Base-by-base conservation (phyloP, 2,797 vertebrate genomes). In the Novumbra hubbsi region DNA sequence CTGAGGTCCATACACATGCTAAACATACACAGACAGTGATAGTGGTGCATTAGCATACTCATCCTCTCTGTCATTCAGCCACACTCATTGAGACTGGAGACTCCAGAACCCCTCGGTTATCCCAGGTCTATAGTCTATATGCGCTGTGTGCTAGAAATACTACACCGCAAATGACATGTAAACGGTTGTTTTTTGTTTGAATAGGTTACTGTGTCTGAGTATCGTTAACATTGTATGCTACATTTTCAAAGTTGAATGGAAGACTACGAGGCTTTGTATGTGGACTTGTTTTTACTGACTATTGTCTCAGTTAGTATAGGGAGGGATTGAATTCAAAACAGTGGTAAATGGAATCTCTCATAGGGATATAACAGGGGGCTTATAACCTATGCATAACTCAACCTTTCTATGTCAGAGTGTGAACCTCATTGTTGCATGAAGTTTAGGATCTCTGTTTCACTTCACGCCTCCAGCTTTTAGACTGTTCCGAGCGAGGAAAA, bases 1-100 rank as follows among this genome's bases (percentile, higher is more conserved):
- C 45, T 5, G 21, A n/a, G 34, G 28, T 60, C 76, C 70, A 81
- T 78, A 80, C 73, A 76, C 60, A 84, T 81, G 82, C 80, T 78
- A 81, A 84, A 71, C 72, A 72, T 16, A 73, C 48, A 68, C 57
- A 80, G 73, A 74, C 75, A 66, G 62, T 27, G 38, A 68, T 78
- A 50, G 64, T 55, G 32, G 67, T 60, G 73, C 74, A 60, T 80
- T 82, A 41, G 34, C 73, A 80, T 68, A 71, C 68, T 78, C 38
- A 78, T 78, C 73, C 78, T 83, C 64, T 71, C 48, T 57, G 49
- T 48, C 49, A 6, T 79, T 62, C 62, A 34, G n/a, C 34, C 34
- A 24, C 21, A 60, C 21, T 60, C 55, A 32, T 65, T 30, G 63
- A 34, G 63, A 16, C 17, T 32, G 14, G 28, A 65, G 15, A 32